These are phyloP conservation scores for Zophobas morio DNA, from an alignment of 1,140 invertebrate species.

Conservation along the genomic window DNA sequence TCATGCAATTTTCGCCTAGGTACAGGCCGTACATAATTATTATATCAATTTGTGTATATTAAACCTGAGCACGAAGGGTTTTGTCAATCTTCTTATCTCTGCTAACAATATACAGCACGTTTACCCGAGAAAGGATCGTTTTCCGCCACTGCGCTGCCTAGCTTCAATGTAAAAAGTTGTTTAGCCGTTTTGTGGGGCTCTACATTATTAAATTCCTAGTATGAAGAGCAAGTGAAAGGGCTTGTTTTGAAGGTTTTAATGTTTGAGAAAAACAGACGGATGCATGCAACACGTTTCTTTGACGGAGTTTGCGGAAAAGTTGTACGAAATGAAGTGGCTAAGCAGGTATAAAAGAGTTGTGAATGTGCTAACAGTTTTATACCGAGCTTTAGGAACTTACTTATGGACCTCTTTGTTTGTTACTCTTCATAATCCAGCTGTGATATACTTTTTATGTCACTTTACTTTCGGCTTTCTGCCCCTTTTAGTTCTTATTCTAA, in stretches of 20 bases:
- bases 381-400: too few species aligned
- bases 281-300: background rate
- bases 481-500: too few species aligned
- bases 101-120: slow-evolving; percentile 38
- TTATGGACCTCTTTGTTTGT: too few species aligned
- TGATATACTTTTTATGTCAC: too few species aligned
- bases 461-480: too few species aligned
- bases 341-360: background rate
- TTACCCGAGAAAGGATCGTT: slow-evolving; percentile 34
- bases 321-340: too few species aligned
- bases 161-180: slow-evolving; percentile 26
- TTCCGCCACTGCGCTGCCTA: background rate
- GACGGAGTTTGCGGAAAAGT: too few species aligned
- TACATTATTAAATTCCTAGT: slow-evolving; percentile 39
- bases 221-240: slow-evolving; percentile 4
- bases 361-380: too few species aligned
- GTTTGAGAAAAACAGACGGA: slow-evolving; percentile 10
- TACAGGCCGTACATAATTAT: slow-evolving; percentile 47
- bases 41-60: slow-evolving; percentile 43
- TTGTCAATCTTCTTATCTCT: slow-evolving; percentile 42
- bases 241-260: slow-evolving; percentile 13
- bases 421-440: too few species aligned
- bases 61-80: slow-evolving; percentile 33
- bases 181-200: slow-evolving; percentile 20
- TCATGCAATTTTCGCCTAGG: slow-evolving; percentile 42